Evolutionary conservation across 2,113 vertebrate genomes (phyloP).

Genomic region (Lophochroa leadbeateri): DNA sequence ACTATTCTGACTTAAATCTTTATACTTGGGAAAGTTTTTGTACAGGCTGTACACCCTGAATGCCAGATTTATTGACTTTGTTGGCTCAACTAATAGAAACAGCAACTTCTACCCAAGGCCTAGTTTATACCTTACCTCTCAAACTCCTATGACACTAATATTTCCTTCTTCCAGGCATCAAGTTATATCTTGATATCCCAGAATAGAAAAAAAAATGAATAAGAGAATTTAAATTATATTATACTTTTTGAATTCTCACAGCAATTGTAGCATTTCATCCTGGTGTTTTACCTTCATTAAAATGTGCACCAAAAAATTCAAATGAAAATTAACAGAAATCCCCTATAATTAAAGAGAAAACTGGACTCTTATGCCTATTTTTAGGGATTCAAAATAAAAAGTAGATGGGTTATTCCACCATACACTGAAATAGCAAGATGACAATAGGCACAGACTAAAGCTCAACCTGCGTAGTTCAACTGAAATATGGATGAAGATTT

Average conservation of each 20-base stretch:
- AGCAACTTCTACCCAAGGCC: background rate
- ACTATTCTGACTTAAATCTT: background rate
- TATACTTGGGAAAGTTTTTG: background rate
- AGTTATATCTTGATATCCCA: background rate
- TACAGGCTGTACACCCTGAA: background rate
- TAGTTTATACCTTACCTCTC: background rate
- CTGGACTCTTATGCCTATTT: background rate
- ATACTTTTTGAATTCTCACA: background rate
- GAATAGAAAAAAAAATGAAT: rapidly evolving
- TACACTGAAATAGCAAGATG: background rate
- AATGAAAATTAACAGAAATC: background rate
- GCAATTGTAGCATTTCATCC: background rate
- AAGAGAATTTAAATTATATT: background rate
- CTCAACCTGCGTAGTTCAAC: background rate
- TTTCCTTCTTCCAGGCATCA: background rate
- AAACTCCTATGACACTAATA: background rate
- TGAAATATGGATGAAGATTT: background rate
- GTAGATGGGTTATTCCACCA: background rate
- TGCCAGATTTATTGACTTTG: background rate
- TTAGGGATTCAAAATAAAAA: background rate
- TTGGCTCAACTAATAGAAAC: background rate
- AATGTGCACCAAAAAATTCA: rapidly evolving
- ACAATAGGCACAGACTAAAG: background rate
- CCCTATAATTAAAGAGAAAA: background rate
- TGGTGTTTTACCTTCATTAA: background rate